These are phyloP conservation scores for Planococcus citri DNA, from an alignment of 1,140 invertebrate species.

Conservation along the genomic window DNA sequence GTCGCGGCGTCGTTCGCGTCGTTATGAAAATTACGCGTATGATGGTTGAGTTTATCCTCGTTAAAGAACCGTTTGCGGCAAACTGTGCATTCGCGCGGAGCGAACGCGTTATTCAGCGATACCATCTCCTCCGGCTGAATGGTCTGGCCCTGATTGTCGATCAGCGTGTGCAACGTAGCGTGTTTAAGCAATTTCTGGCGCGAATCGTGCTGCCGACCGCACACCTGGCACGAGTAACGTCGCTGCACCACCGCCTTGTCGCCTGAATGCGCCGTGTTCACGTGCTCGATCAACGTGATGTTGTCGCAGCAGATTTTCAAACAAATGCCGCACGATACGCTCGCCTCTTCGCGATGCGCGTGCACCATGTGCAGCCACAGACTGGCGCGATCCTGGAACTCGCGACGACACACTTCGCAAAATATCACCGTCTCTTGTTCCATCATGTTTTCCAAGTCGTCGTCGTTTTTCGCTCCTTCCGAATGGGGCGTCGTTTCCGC, in stretches of 20 bases:
- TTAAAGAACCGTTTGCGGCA: constrained; percentile 39
- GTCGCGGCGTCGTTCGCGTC: constrained; percentile 20
- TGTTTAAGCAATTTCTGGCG: constrained; percentile 43
- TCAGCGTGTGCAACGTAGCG: constrained; percentile 41
- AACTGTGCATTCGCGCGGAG: constrained; percentile 34
- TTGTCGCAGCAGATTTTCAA: constrained; percentile 41
- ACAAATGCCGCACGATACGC: constrained; percentile 45
- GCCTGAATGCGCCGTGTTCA: constrained; percentile 36
- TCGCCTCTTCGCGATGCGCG: constrained; percentile 41
- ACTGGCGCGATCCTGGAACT: constrained; percentile 40
- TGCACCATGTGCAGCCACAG: constrained; percentile 44
- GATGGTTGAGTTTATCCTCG: constrained; percentile 38
- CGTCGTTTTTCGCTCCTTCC: constrained; percentile 20
- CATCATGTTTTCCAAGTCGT: constrained; percentile 30
- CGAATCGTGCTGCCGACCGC: constrained; percentile 44
- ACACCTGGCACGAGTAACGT: constrained; percentile 39
- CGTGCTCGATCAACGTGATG: constrained; percentile 38
- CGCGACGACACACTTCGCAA: constrained; percentile 40
- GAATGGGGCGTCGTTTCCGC: constrained; percentile 15
- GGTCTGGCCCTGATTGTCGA: constrained; percentile 33
- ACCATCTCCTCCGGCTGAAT: constrained; percentile 41
- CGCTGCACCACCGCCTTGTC: constrained; percentile 28
- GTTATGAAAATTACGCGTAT: constrained; percentile 38
- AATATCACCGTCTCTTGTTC: constrained; percentile 35
- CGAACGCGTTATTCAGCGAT: constrained; percentile 35